These are phyloP conservation scores for Catajapyx aquilonaris DNA, from an alignment of 1,140 invertebrate species.

Conservation along the genomic window DNA sequence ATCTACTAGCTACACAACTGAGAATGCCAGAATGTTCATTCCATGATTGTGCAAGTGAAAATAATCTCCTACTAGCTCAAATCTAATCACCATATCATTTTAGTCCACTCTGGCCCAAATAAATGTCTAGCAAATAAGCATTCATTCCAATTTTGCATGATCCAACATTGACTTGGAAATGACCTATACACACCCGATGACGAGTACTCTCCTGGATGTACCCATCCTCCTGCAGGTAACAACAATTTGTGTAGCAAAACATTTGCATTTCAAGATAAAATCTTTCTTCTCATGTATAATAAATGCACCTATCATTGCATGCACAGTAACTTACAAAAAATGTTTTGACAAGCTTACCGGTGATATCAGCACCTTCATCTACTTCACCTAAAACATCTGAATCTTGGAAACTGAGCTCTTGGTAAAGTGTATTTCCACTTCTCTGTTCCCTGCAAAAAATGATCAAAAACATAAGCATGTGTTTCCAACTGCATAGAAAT, in stretches of 20 bases:
- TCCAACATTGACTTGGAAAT: no score
- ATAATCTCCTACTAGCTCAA: no score
- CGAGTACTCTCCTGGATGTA: constrained; percentile 95
- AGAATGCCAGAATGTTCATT: no score
- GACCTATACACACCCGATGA: constrained; percentile 70
- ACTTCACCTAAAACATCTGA: constrained; percentile 57
- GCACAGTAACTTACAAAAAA: neutral
- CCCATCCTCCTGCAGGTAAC: constrained; percentile 60
- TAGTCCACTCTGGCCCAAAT: no score
- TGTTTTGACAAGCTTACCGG: constrained; percentile 32
- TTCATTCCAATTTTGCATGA: no score
- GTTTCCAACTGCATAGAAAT: no score
- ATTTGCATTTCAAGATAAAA: neutral
- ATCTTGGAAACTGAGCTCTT: constrained; percentile 77
- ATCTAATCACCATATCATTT: no score
- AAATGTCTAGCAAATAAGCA: no score
- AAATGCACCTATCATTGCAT: neutral
- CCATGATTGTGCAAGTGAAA: no score
- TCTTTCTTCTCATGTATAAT: neutral
- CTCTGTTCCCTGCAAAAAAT: constrained; percentile 43
- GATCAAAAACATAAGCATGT: constrained; percentile 2
- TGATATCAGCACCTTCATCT: constrained; percentile 67
- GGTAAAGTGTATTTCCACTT: constrained; percentile 74
- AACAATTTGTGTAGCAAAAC: constrained; percentile 1
- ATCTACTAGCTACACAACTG: no score